A percentile compares a stretch with the other conserved stretches of the same genome.
phyloP scores from a whole-genome alignment of 2,113 vertebrate species.

The Choloepus hoffmanni region DNA sequence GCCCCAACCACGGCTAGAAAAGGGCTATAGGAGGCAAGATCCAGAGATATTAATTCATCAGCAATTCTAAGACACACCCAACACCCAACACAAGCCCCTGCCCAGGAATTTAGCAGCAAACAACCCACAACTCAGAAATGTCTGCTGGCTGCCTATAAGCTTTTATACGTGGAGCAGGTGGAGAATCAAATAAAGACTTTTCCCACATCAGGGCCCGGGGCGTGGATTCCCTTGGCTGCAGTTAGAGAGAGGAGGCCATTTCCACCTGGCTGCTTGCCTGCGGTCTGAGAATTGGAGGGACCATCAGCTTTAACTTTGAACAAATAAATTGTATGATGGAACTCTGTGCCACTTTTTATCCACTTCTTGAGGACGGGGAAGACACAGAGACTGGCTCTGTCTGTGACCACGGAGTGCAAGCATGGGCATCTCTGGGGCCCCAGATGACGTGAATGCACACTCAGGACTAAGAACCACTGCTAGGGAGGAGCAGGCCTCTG shows the following conservation, averaged over 20 bases:
- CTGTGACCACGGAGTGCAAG: not conserved
- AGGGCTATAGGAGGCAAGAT: not conserved
- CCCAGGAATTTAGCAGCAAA: no score
- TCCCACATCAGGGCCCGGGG: rapidly evolving
- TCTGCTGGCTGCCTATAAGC: not conserved
- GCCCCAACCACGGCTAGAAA: not conserved
- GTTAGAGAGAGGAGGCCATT: not conserved
- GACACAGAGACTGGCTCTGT: rapidly evolving
- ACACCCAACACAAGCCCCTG: not conserved
- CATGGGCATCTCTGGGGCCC: not conserved
- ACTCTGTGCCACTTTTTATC: not conserved
- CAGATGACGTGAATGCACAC: not conserved
- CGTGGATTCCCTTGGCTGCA: rapidly evolving
- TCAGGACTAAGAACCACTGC: no score
- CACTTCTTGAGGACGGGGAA: not conserved
- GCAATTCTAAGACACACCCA: not conserved
- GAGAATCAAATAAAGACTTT: not conserved
- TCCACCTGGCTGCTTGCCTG: not conserved
- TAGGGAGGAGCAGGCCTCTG: not conserved
- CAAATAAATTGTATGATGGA: not conserved
- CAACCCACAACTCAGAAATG: not conserved
- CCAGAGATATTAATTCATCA: rapidly evolving
- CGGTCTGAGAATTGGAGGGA: not conserved
- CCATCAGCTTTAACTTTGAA: not conserved
- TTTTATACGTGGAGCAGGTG: not conserved